These are phyloP conservation scores for Lumbricus terrestris DNA, from an alignment of 2,888 invertebrate species.

Conservation along the genomic window DNA sequence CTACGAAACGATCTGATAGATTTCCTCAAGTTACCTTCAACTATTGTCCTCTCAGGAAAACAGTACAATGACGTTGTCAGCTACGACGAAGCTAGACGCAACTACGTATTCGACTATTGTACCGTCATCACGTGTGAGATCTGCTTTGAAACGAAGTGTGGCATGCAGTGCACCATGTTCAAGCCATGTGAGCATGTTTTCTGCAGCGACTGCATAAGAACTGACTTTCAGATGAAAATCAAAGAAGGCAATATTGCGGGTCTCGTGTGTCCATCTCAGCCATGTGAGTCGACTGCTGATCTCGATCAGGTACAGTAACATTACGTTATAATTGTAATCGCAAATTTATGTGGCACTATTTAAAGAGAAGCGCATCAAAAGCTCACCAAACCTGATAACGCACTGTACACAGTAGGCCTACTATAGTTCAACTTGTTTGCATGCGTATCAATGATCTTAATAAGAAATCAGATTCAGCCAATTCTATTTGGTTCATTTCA, in stretches of 20 bases:
- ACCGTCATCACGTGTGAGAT: neutral
- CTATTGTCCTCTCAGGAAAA: neutral
- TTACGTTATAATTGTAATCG: neutral
- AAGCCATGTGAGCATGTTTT: slow-evolving; percentile 65
- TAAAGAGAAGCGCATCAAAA: neutral
- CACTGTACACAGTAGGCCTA: no score
- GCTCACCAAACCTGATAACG: neutral
- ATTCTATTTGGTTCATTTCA: neutral
- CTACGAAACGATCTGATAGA: neutral
- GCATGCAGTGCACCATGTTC: slow-evolving; percentile 62
- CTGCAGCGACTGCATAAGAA: slow-evolving; percentile 65
- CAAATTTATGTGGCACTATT: neutral
- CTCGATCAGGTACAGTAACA: slow-evolving; percentile 61
- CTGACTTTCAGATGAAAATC: slow-evolving; percentile 65
- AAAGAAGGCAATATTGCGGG: slow-evolving; percentile 62
- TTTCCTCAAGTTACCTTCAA: neutral
- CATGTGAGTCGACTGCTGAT: slow-evolving; percentile 64
- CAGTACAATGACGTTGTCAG: neutral
- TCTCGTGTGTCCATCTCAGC: slow-evolving; percentile 63
- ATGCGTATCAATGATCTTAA: neutral
- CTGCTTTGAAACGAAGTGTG: neutral
- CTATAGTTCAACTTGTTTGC: neutral
- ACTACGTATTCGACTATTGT: neutral
- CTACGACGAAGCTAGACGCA: neutral
- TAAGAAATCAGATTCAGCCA: neutral